Base-by-base conservation (phyloP, 2,888 invertebrate genomes). In the Drosophila algonquin region DNA sequence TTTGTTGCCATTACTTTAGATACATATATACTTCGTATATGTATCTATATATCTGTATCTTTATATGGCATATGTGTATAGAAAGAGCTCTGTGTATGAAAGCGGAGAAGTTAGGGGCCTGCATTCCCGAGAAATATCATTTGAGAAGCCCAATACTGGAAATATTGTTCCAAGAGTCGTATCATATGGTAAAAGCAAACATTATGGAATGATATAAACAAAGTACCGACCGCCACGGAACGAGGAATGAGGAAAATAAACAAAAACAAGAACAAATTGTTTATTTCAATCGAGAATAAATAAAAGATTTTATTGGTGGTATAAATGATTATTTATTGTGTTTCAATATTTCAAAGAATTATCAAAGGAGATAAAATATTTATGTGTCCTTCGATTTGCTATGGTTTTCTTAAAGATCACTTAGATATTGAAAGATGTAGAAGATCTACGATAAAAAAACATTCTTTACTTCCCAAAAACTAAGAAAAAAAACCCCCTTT, bases 1-100 rank as follows among this genome's bases (percentile, higher is more conserved):
- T 87, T 83, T 73, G 67, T 52, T 58, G 70, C 55, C 70, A 56
- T 63, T 63, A 56, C 63, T 52, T 52, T 40, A 14, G 6, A 27
- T 54, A 62, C 53, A 69, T 44, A 21, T 65, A 24, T 30, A 30
- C 7, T 30, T 16, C 32, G 10, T 64, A 40, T 7, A 32, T 40
- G 8, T n/a, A 24, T 32, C 40, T 35, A 10, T 54, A 18, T 8
- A 35, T 47, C 5, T n/a, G 14, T 30, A 45, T 53, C 52, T 44
- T 44, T 47, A 47, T 53, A 53, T 48, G 21, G 21, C 21, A 21
- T 3, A 21, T 21, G 21, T 21, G 21, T 18, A 18, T 18, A 18
- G 18, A 18, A 18, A 18, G 18, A 18, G 18, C 18, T 0, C 18
- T 21, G 21, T 21, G 21, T 30, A 4, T 12, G 35, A 35, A 35